These are phyloP conservation scores for Anguilla megastoma DNA, from an alignment of 2,797 vertebrate species.

Conservation along the genomic window DNA sequence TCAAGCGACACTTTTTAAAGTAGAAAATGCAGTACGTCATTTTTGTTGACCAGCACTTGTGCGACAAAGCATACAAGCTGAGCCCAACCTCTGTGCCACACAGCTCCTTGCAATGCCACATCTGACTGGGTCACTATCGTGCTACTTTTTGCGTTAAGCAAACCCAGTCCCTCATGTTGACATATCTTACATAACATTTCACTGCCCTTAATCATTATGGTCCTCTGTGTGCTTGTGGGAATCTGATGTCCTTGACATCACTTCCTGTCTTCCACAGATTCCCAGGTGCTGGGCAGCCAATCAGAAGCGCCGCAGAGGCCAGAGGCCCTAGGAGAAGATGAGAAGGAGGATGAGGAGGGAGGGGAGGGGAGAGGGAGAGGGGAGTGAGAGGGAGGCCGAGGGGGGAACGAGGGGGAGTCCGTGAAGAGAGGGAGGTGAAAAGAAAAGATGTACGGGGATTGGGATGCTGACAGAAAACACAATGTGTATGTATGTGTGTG, in stretches of 20 bases:
- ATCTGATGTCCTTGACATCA: neutral
- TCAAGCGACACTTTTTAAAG: no score
- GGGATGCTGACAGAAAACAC: neutral
- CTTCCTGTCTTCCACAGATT: neutral
- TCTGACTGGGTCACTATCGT: no score
- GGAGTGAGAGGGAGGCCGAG: slow-evolving; percentile 18
- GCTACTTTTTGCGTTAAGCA: no score
- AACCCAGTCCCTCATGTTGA: no score
- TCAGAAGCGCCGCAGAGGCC: neutral
- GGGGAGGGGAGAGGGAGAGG: slow-evolving; percentile 6
- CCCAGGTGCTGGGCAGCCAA: slow-evolving; percentile 4
- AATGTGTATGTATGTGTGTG: neutral
- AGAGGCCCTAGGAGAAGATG: neutral
- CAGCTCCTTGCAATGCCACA: no score
- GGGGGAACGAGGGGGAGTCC: neutral
- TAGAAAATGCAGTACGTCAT: no score
- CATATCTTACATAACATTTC: no score
- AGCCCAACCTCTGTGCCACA: no score
- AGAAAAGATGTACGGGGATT: neutral
- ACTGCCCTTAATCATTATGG: neutral
- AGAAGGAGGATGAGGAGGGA: slow-evolving; percentile 3
- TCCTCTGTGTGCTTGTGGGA: neutral
- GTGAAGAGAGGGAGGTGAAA: neutral
- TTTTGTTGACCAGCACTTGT: no score
- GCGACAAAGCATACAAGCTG: no score